Conservation (phyloP, 2,113 vertebrate genomes). For the Perca schrenkii region DNA sequence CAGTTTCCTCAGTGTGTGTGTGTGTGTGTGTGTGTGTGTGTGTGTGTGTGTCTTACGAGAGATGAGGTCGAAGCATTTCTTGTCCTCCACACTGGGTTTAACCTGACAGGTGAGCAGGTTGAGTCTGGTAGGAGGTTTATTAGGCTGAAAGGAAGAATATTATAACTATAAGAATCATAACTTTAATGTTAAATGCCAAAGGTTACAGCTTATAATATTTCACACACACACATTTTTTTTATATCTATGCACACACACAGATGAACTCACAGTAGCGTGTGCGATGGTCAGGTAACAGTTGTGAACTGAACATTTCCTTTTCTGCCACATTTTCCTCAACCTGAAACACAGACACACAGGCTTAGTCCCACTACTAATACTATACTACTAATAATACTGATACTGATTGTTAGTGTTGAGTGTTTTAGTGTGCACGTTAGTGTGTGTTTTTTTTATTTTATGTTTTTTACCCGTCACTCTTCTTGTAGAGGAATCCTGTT, state of each 20-base stretch:
- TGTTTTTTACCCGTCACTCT: slow-evolving; percentile 73
- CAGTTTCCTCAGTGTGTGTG: not conserved
- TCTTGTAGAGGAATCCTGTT: slow-evolving; percentile 76
- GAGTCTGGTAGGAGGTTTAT: slow-evolving; percentile 76
- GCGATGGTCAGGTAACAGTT: slow-evolving; percentile 79
- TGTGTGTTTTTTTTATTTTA: not conserved
- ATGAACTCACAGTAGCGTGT: slow-evolving; percentile 70
- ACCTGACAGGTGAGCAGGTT: slow-evolving; percentile 80
- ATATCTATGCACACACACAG: not conserved
- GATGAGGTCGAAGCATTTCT: slow-evolving; percentile 79
- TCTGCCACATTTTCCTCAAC: slow-evolving; percentile 80
- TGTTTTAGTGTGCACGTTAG: not conserved
- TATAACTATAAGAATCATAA: not conserved
- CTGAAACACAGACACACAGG: slow-evolving; percentile 51
- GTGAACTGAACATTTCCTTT: slow-evolving; percentile 76
- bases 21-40: not conserved
- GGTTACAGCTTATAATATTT: not conserved
- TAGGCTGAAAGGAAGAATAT: slow-evolving; percentile 51
- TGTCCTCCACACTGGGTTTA: slow-evolving; percentile 77
- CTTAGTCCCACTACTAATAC: not conserved
- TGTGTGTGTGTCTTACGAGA: slow-evolving; percentile 60
- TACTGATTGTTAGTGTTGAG: not conserved
- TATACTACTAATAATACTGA: not conserved
- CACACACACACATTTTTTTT: not conserved
- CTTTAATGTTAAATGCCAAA: not conserved